Evolutionary conservation across 2,113 vertebrate species (phyloP).

Genomic region (Lepus europaeus): DNA sequence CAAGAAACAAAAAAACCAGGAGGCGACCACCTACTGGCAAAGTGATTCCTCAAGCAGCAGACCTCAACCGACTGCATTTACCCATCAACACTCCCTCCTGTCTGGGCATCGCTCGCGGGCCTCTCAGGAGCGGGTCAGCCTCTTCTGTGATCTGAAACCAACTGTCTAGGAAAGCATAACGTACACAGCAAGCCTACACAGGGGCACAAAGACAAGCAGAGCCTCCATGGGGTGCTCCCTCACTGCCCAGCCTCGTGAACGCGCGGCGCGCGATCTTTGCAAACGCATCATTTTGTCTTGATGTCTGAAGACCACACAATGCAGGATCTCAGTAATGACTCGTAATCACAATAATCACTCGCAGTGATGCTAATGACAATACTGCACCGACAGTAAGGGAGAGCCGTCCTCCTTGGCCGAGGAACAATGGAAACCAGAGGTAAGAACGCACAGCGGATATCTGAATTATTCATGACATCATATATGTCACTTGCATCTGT

Average conservation of each 20-base stretch:
- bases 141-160: slow-evolving; percentile 27
- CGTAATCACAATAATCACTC: slow-evolving; percentile 73
- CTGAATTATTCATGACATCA: slow-evolving; percentile 82
- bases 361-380: slow-evolving; percentile 66
- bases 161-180: slow-evolving; percentile 38
- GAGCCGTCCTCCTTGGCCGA: slow-evolving; percentile 46
- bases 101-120: neutral
- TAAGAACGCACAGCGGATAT: slow-evolving; percentile 60
- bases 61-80: neutral
- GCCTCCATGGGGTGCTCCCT: neutral
- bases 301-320: slow-evolving; percentile 48
- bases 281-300: neutral
- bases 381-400: slow-evolving; percentile 43
- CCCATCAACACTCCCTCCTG: neutral
- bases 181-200: neutral
- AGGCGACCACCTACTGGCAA: neutral
- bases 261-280: no score
- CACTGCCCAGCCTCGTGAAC: neutral
- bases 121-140: neutral
- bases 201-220: neutral
- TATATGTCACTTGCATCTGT: slow-evolving; percentile 75
- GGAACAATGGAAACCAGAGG: slow-evolving; percentile 77
- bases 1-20: no score
- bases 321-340: slow-evolving; percentile 59
- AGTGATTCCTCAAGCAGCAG: slow-evolving; percentile 3